These are phyloP conservation scores for Anthrax anthrax DNA, from an alignment of 2,888 invertebrate species.

Conservation along the genomic window DNA sequence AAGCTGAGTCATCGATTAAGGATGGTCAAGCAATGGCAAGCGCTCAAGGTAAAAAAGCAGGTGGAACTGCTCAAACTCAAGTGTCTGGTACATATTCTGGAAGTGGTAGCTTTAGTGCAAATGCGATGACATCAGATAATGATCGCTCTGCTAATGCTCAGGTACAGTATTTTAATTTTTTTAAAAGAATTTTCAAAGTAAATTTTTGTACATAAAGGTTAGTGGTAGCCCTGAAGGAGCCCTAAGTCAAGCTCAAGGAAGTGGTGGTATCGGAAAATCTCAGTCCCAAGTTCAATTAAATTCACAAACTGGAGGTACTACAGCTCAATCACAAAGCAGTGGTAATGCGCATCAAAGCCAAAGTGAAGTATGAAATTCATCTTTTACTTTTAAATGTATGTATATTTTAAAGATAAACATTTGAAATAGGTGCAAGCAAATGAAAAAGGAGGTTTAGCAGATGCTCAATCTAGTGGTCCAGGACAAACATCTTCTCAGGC, in stretches of 20 bases:
- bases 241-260: slow-evolving; percentile 59
- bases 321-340: slow-evolving; percentile 60
- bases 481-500: slow-evolving; percentile 79
- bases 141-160: slow-evolving; percentile 53
- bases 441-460: slow-evolving; percentile 68
- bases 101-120: slow-evolving; percentile 66
- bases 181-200: not conserved
- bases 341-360: slow-evolving; percentile 57
- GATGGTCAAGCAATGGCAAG: slow-evolving; percentile 63
- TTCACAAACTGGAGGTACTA: slow-evolving; percentile 59
- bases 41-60: slow-evolving; percentile 59
- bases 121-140: slow-evolving; percentile 62
- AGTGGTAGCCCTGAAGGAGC: slow-evolving; percentile 61
- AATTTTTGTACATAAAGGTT: slow-evolving; percentile 31
- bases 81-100: slow-evolving; percentile 68
- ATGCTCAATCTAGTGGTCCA: slow-evolving; percentile 71
- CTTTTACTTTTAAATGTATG: not conserved
- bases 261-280: slow-evolving; percentile 57
- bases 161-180: slow-evolving; percentile 16
- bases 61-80: slow-evolving; percentile 66
- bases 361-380: slow-evolving; percentile 23
- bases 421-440: slow-evolving; percentile 68
- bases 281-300: slow-evolving; percentile 64
- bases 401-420: not conserved
- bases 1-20: slow-evolving; percentile 41